Base-by-base conservation (phyloP, 2,113 vertebrate genomes). In the Istiophorus platypterus region DNA sequence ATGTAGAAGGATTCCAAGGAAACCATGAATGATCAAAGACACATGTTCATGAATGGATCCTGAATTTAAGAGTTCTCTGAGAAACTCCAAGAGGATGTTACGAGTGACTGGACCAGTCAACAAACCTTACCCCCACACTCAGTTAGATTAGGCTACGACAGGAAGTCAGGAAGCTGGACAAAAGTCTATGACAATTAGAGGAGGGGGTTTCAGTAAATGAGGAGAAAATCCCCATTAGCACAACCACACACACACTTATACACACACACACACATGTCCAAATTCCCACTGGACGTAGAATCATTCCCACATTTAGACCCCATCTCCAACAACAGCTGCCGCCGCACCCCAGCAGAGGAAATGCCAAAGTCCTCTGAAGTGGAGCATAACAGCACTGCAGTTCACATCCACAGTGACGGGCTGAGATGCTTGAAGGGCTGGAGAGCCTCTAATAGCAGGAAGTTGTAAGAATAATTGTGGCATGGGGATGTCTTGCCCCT, bases 361-460 rank as follows among this genome's bases (percentile, higher is more conserved):
- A 93, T 94, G 87, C 90, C 92, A 88, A 79, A 92, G 91, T 90
- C 86, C 64, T 90, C 89, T 92, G 83, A 92, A 95, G 89, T 90
- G 76, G 78, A 91, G 87, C 85, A 88, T 64, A 85, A 81, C 89
- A 89, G 86, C 78, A 49, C 41, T 81, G 77, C 88, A 72, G 69
- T 83, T 84, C 78, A 77, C 85, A 85, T 91, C 83, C 84, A 86
- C 73, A 76, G 72, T 27, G 65, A 69, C 82, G 72, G 47, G 26
- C 70, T 67, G 69, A 72, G 80, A 76, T 61, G 31, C 76, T 84
- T 78, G 66, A 86, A 65, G 83, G 67, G 68, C 84, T 86, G 74
- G 74, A 88, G 80, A 86, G 85, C 78, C 80, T 82, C 89, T 93
- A 92, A 92, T 92, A 83, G 86, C 92, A 93, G 94, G 93, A 94